These are phyloP conservation scores for Eumerus sabulonum DNA, from an alignment of 2,888 invertebrate species.

Conservation along the genomic window DNA sequence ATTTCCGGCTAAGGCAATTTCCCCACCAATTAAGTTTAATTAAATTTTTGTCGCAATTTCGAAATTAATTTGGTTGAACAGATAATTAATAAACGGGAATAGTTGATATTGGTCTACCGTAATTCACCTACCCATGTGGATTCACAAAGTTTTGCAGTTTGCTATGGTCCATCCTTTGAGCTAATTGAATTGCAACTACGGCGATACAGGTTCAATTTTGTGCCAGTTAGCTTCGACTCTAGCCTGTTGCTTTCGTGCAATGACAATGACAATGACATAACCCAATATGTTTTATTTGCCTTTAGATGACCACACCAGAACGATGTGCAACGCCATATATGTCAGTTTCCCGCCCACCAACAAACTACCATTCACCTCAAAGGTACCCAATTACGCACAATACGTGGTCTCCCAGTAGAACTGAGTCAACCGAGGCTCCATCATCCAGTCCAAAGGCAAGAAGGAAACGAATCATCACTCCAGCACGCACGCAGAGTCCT, in stretches of 20 bases:
- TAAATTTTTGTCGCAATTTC: slow-evolving; percentile 20
- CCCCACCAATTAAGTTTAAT: slow-evolving; percentile 36
- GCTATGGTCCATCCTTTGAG: no score
- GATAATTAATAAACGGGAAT: slow-evolving; percentile 33
- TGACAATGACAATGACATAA: background rate
- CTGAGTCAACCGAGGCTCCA: slow-evolving; percentile 31
- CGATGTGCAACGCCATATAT: slow-evolving; percentile 50
- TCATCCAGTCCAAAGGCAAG: slow-evolving; percentile 43
- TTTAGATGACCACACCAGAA: slow-evolving; percentile 41
- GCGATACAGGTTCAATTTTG: no score
- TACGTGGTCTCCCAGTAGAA: slow-evolving; percentile 48
- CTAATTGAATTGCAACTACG: no score
- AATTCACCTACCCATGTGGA: no score
- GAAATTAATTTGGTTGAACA: slow-evolving; percentile 15
- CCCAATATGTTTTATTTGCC: background rate
- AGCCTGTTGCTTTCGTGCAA: no score
- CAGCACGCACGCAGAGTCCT: slow-evolving; percentile 1
- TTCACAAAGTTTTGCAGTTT: no score
- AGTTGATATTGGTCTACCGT: slow-evolving; percentile 10
- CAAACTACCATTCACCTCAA: slow-evolving; percentile 58
- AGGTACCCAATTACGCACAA: slow-evolving; percentile 46
- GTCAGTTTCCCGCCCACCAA: slow-evolving; percentile 20
- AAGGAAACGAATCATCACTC: slow-evolving; percentile 24
- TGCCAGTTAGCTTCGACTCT: no score
- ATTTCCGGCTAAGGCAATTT: slow-evolving; percentile 15